These are phyloP conservation scores for Tragulus kanchil DNA, from an alignment of 2,113 vertebrate genomes.

Conservation along the genomic window DNA sequence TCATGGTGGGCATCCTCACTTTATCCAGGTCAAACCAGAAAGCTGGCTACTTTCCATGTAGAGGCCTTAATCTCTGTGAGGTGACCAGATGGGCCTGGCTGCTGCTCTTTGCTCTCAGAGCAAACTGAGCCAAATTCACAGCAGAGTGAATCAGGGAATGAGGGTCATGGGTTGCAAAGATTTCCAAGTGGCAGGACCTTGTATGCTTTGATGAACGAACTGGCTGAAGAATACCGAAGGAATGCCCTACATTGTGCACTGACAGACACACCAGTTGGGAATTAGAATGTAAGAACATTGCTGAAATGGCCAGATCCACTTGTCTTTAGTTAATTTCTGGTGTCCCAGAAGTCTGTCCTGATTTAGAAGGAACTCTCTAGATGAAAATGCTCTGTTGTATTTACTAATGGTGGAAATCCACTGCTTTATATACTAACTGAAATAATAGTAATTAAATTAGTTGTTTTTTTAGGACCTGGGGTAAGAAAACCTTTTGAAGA, in stretches of 20 bases:
- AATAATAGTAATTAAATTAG: slow-evolving; percentile 18
- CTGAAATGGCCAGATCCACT: not conserved
- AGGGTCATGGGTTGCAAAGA: not conserved
- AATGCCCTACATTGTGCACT: not conserved
- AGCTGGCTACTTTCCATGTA: not conserved
- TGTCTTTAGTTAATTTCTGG: not conserved
- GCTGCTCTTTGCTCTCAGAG: not conserved
- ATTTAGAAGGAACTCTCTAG: not conserved
- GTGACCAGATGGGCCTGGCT: not conserved
- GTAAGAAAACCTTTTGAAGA: slow-evolving; percentile 43
- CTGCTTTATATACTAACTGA: not conserved
- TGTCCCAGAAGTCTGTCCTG: not conserved
- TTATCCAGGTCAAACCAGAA: not conserved
- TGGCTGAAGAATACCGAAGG: not conserved
- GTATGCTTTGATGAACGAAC: not conserved
- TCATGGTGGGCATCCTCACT: not conserved
- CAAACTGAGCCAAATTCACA: not conserved
- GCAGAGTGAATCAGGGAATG: not conserved
- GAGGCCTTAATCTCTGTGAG: not conserved
- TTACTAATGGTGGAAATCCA: not conserved
- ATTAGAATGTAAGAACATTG: not conserved
- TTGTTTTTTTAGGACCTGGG: not conserved
- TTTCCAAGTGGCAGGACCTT: not conserved
- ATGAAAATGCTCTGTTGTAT: not conserved
- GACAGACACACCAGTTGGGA: not conserved